Base-by-base conservation (phyloP, 2,797 vertebrate genomes). In the Oreortyx pictus region DNA sequence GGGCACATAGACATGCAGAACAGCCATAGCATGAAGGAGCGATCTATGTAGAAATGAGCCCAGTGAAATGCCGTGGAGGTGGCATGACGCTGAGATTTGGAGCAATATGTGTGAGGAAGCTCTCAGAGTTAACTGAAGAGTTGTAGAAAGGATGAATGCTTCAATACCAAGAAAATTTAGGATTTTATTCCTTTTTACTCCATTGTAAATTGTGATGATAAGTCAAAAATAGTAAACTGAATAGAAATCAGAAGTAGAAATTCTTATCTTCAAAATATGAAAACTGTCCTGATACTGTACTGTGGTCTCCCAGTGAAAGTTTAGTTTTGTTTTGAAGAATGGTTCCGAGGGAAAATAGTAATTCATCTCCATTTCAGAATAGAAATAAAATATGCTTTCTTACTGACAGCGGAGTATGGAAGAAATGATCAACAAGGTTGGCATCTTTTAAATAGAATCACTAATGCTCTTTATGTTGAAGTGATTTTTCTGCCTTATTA, bases 391-490 rank as follows among this genome's bases (percentile, higher is more conserved):
- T 25, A 41, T 10, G 2, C 23, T 82, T 88, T 47, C 29, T 19
- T 60, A 23, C 19, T 64, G 44, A 82, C 54, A 92, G 33, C 33
- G 16, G 35, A 4, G 37, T 27, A 93, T 35, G 54, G 27, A 54
- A 27, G 16, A 92, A 90, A 86, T 33, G 52, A 94, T 90, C 72
- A 94, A 80, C 79, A 81, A 17, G 46, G 66, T 61, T 94, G 90
- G 73, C 84, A 92, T 59, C 67, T 89, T 89, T 95, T 89, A 81
- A 94, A 94, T 76, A 94, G 67, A 94, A 82, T 83, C 71, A 86
- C 52, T 93, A 94, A 94, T 82, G 67, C 33, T 90, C 73, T 94
- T 95, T 83, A 46, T 93, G 84, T 91, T 79, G 70, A 76, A 62
- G 46, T 49, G 66, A 62, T 92, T 86, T 83, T 93, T 60, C 70